Percentiles rank a stretch among this genome's conserved stretches.
phyloP scores from a whole-genome alignment of 2,888 invertebrate species.

The Atethmia centrago region DNA sequence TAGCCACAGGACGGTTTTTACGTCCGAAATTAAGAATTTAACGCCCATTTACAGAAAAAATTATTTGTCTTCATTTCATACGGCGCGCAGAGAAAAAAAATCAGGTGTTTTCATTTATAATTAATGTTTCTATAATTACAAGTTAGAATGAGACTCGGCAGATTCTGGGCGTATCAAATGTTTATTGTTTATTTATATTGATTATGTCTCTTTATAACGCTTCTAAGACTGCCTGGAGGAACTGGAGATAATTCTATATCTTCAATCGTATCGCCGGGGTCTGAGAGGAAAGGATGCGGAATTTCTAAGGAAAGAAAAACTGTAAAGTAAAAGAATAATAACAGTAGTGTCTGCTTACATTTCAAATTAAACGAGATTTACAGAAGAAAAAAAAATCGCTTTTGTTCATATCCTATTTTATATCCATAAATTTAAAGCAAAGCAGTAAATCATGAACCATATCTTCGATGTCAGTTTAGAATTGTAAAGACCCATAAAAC shows the following conservation, averaged over 20 bases:
- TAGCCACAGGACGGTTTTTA: conserved; percentile 26
- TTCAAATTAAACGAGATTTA: neutral
- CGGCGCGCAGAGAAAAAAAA: conserved; percentile 41
- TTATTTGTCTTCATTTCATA: conserved; percentile 56
- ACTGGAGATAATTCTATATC: conserved; percentile 8
- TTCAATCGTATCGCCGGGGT: conserved; percentile 25
- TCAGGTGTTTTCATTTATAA: conserved; percentile 57
- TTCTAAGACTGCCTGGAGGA: conserved; percentile 35
- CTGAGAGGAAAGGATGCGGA: conserved; percentile 14
- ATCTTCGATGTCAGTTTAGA: conserved; percentile 25
- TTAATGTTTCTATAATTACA: conserved; percentile 64
- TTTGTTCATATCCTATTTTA: neutral
- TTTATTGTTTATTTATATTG: conserved; percentile 56
- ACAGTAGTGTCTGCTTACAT: neutral
- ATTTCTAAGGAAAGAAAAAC: conserved; percentile 19
- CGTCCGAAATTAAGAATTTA: conserved; percentile 44
- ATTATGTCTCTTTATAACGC: conserved; percentile 29
- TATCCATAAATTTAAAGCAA: neutral
- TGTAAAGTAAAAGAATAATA: conserved; percentile 38
- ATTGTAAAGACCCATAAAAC: conserved; percentile 34
- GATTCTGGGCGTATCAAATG: conserved; percentile 36
- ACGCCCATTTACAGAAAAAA: conserved; percentile 47
- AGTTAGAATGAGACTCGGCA: conserved; percentile 45
- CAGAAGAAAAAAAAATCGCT: neutral
- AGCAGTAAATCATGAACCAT: conserved; percentile 24